These are phyloP conservation scores for Malurus leucopterus DNA, from an alignment of 2,797 vertebrate species.

Conservation along the genomic window DNA sequence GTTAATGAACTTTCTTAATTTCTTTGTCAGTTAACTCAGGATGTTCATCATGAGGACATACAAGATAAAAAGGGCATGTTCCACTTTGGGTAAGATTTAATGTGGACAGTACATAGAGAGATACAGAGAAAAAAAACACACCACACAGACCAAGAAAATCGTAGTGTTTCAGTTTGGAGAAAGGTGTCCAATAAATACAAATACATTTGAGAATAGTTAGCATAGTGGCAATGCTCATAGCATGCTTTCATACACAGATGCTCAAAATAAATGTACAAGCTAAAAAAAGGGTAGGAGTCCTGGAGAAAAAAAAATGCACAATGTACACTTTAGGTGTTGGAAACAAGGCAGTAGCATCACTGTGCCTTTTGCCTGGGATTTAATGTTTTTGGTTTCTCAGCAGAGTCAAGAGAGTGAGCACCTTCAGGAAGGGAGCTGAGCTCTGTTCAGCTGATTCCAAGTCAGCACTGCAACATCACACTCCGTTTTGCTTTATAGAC, in stretches of 20 bases:
- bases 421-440: not conserved
- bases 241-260: fast-evolving
- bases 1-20: not conserved
- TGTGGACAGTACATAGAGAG: not conserved
- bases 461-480: not conserved
- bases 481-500: not conserved
- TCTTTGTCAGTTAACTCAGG: not conserved
- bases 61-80: not conserved
- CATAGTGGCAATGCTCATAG: not conserved
- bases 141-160: not conserved
- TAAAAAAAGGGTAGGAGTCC: not conserved
- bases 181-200: not conserved
- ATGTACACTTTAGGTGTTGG: not conserved
- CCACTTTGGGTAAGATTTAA: not conserved
- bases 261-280: not conserved
- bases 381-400: not conserved
- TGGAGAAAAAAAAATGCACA: not conserved
- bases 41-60: not conserved
- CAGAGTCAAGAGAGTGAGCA: not conserved
- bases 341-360: not conserved
- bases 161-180: not conserved
- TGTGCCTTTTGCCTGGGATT: not conserved
- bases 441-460: not conserved
- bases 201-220: not conserved
- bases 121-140: fast-evolving